Conservation (phyloP, 2,888 invertebrate species). For the Andrena haemorrhoa region DNA sequence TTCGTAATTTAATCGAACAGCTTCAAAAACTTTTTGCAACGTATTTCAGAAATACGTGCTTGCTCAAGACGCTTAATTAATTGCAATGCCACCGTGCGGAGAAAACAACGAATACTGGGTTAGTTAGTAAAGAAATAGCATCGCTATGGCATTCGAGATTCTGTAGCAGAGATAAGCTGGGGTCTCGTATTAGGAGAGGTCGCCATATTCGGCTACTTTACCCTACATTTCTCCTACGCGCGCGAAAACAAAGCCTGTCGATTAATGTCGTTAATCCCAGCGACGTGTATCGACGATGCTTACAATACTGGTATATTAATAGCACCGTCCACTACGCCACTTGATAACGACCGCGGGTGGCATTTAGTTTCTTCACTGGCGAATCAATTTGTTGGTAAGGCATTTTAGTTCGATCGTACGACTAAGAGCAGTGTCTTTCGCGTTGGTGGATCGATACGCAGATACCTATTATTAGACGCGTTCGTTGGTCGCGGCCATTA, state of each 20-base stretch:
- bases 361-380: not conserved
- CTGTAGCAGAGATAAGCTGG: no score
- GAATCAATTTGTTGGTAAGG: constrained; percentile 26
- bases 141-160: no score
- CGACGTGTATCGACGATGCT: constrained; percentile 9
- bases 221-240: not conserved
- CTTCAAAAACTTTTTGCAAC: no score
- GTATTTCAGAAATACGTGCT: no score
- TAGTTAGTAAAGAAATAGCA: no score
- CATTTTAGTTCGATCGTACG: constrained; percentile 10
- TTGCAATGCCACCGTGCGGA: no score
- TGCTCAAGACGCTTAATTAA: no score
- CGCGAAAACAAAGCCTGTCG: constrained; percentile 15
- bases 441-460: constrained; percentile 62
- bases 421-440: constrained; percentile 53
- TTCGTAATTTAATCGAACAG: no score
- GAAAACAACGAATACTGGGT: no score
- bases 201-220: no score
- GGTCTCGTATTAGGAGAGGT: no score
- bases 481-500: constrained; percentile 49
- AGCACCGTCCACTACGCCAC: constrained; percentile 18
- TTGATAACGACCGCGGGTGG: constrained; percentile 39
- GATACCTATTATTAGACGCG: constrained; percentile 64
- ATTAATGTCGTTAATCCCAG: constrained; percentile 18
- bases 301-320: constrained; percentile 37